These are phyloP conservation scores for Actinernus sp. DNA, from an alignment of 92 coral and sea anemone species.

Conservation along the genomic window DNA sequence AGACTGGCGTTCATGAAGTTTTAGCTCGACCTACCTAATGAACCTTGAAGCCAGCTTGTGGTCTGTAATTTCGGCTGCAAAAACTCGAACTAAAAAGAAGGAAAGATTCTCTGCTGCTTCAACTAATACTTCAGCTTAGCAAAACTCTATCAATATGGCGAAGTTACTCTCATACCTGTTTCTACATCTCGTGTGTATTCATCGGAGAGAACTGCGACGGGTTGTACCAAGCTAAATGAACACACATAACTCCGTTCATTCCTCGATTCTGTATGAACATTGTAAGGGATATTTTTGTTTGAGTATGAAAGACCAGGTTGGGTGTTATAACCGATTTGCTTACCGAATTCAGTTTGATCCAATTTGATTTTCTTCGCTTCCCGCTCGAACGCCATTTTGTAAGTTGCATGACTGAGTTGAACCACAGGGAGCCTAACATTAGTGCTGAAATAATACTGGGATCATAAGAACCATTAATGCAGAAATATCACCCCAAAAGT, in stretches of 20 bases:
- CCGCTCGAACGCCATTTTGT: background rate
- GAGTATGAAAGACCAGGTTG: no score
- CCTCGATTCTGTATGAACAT: background rate
- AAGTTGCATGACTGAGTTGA: background rate
- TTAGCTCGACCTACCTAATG: slow-evolving; percentile 70
- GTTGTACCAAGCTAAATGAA: no score
- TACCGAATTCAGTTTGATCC: background rate
- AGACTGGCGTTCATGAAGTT: no score
- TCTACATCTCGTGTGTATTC: slow-evolving; percentile 74
- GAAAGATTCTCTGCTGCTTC: background rate
- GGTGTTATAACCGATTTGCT: no score
- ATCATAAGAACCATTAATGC: no score
- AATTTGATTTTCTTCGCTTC: slow-evolving; percentile 18
- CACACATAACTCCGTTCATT: no score
- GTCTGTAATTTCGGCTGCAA: slow-evolving; percentile 74
- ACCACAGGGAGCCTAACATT: background rate
- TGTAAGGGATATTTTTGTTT: background rate
- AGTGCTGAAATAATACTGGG: no score
- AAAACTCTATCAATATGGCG: no score
- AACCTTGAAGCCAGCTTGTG: slow-evolving; percentile 77
- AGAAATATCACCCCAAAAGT: no score
- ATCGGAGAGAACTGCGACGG: slow-evolving; percentile 83
- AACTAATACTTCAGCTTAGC: background rate
- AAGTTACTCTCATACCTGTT: slow-evolving; percentile 60
- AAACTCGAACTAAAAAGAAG: slow-evolving; percentile 60